Evolutionary conservation across 2,113 vertebrate species (phyloP), one percentile per base, ranked within the genome.

Genomic region (Tinamus guttatus): DNA sequence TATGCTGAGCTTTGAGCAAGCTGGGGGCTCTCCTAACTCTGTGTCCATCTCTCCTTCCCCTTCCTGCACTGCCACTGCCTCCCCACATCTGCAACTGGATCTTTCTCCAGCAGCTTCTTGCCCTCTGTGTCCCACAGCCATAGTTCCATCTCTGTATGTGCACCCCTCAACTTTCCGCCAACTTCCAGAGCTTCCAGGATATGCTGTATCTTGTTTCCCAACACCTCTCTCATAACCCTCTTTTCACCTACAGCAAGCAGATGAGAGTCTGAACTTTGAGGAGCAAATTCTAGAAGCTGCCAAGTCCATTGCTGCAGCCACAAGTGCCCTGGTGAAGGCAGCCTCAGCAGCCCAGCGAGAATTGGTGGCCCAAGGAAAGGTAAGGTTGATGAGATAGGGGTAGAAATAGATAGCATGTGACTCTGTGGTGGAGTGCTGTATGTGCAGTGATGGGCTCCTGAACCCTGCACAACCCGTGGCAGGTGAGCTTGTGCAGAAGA

Each of bases 281-380:
- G 99, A 99, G 81, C 99, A 99, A 97, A 99, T 99, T 87, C 96
- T 99, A 73, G 99, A 99, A 97, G 99, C 99, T 28, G 99, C 99
- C 79, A 99, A 99, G 94, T 99, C 99, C 65, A 99, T 99, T 19
- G 99, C 99, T 5, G 99, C 99, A 15, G 99, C 99, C 62, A 99
- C 99, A 5, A 99, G 99, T 0, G 99, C 99, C 47, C 97, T 99
- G 93, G 99, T 99, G 85, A 99, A 99, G 96, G 99, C 99, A 3
- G 99, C 99, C 3, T 99, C 99, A 2, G 99, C 99, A 0, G 99
- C 99, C 17, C 99, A 99, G 97, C 98, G 99, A 88, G 99, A 99
- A 81, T 97, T 99, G 87, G 99, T 99, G 91, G 99, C 99, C 41
- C 99, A 99, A 93, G 99, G 99, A 81, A 99, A 99, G 98, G 99